Percentiles rank a stretch among this genome's conserved stretches.
phyloP scores from a whole-genome alignment of 2,113 vertebrate genomes.

The Xyrauchen texanus region DNA sequence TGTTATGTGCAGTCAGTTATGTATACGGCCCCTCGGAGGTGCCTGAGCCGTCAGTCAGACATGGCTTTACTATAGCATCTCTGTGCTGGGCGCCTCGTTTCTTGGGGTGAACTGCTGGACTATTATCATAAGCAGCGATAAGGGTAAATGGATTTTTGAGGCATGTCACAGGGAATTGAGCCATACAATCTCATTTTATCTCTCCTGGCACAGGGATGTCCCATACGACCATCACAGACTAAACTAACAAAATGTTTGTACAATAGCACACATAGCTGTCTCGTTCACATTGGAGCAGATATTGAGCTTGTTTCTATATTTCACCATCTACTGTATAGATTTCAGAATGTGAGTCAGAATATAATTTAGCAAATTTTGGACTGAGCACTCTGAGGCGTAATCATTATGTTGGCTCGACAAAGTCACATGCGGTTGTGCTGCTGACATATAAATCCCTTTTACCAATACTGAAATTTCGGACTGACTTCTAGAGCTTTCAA shows the following conservation, averaged over 20 bases:
- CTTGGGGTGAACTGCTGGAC: slow-evolving; percentile 11
- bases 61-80: slow-evolving; percentile 17
- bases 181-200: slow-evolving; percentile 40
- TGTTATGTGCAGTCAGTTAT: slow-evolving; percentile 39
- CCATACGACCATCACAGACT: slow-evolving; percentile 19
- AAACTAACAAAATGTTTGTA: not conserved
- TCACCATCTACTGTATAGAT: too few relatives aligned
- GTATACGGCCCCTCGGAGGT: slow-evolving; percentile 9
- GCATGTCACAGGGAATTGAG: slow-evolving; percentile 16
- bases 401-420: too few relatives aligned
- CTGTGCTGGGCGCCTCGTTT: slow-evolving; percentile 1
- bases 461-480: too few relatives aligned
- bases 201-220: slow-evolving; percentile 20
- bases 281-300: not conserved
- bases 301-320: too few relatives aligned
- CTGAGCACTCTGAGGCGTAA: too few relatives aligned
- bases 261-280: not conserved
- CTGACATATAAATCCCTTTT: too few relatives aligned
- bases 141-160: slow-evolving; percentile 35
- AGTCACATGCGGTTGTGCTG: too few relatives aligned
- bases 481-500: too few relatives aligned
- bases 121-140: slow-evolving; percentile 16
- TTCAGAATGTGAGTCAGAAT: too few relatives aligned
- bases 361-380: too few relatives aligned
- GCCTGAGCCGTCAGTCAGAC: slow-evolving; percentile 28